Conservation (phyloP, 2,113 vertebrate genomes). For the Climacteris rufus region DNA sequence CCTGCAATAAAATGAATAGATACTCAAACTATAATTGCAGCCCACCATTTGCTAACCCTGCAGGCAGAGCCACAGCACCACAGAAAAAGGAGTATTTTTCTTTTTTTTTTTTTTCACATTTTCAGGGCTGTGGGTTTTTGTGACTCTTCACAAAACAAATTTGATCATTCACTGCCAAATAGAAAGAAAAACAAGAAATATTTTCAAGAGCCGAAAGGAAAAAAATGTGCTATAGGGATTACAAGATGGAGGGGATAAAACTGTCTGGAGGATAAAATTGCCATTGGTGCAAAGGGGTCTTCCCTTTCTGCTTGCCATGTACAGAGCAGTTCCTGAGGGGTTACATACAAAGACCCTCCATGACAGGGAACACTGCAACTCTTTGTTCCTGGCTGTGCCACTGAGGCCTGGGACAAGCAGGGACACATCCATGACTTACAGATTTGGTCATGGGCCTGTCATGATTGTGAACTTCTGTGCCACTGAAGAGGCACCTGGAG, state of each 20-base stretch:
- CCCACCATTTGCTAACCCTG: background rate
- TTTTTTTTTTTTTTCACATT: background rate
- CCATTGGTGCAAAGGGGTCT: background rate
- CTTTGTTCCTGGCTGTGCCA: background rate
- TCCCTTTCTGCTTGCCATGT: background rate
- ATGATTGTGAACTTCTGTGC: background rate
- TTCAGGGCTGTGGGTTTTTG: background rate
- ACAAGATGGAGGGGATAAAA: background rate
- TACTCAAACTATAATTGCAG: background rate
- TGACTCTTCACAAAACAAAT: background rate
- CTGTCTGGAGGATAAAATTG: background rate
- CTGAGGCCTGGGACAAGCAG: background rate
- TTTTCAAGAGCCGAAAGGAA: background rate
- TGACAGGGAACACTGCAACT: accelerated
- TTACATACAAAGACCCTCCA: background rate
- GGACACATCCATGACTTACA: background rate
- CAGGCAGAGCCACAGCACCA: background rate
- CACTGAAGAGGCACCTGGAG: background rate
- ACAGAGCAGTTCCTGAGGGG: background rate
- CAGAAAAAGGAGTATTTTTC: background rate
- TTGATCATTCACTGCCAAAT: background rate
- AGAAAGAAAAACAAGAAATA: background rate
- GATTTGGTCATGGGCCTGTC: accelerated
- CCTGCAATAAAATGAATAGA: background rate
- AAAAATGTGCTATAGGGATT: background rate